These are phyloP conservation scores for Phaonia tiefii DNA, from an alignment of 2,888 invertebrate genomes.

Conservation along the genomic window DNA sequence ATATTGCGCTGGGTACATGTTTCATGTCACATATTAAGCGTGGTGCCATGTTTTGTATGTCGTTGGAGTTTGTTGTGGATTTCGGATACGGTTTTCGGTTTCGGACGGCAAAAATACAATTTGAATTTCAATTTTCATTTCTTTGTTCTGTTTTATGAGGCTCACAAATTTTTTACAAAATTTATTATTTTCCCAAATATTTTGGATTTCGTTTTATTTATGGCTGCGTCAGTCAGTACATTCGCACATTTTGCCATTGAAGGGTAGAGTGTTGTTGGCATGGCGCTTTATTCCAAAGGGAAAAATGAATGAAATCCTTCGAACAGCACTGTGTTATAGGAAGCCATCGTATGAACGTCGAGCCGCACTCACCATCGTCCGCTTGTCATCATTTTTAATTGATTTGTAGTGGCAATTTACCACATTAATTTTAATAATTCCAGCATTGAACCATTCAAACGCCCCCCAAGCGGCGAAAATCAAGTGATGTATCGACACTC, in stretches of 20 bases:
- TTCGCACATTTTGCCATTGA: too few relatives aligned
- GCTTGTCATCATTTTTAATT: slow-evolving; percentile 10
- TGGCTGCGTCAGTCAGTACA: background rate
- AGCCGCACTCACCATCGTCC: too few relatives aligned
- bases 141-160: background rate
- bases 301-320: too few relatives aligned
- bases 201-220: background rate
- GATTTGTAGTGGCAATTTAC: slow-evolving; percentile 27
- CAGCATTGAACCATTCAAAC: background rate
- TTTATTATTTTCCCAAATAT: slow-evolving; percentile 10
- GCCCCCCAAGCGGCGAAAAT: background rate
- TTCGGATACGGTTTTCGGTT: background rate
- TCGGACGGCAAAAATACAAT: background rate
- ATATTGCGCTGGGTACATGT: background rate
- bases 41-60: too few relatives aligned
- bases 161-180: background rate
- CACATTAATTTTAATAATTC: slow-evolving; percentile 17
- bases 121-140: background rate
- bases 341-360: too few relatives aligned
- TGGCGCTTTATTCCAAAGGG: too few relatives aligned
- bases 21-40: background rate
- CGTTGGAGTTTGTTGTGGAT: background rate
- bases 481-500: background rate
- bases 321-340: too few relatives aligned
- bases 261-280: too few relatives aligned